Evolutionary conservation across 2,797 vertebrate genomes (phyloP).

Genomic region (Micropoecilia bifurca): DNA sequence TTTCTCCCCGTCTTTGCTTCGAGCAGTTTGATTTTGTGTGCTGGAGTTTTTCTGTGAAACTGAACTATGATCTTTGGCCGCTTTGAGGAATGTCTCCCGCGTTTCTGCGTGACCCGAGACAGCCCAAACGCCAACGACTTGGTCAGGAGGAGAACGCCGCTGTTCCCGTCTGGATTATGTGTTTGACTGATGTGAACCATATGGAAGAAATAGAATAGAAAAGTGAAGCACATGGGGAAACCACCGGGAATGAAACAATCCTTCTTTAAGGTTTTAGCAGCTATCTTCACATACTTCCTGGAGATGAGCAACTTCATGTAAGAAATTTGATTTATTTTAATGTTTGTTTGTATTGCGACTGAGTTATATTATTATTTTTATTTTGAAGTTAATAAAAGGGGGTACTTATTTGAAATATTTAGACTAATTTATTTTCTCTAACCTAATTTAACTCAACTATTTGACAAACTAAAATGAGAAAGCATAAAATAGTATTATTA

Average conservation of each 20-base stretch:
- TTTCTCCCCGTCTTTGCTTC: slow-evolving; percentile 39
- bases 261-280: slow-evolving; percentile 91
- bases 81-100: slow-evolving; percentile 73
- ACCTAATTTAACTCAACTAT: not conserved
- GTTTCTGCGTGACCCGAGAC: slow-evolving; percentile 64
- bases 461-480: not conserved
- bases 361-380: not conserved
- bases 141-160: slow-evolving; percentile 58
- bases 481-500: not conserved
- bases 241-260: slow-evolving; percentile 94
- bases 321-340: slow-evolving; percentile 46
- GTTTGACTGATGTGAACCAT: slow-evolving; percentile 74
- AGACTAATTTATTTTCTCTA: not conserved
- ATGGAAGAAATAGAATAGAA: slow-evolving; percentile 79
- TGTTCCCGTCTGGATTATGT: slow-evolving; percentile 72
- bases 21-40: slow-evolving; percentile 40
- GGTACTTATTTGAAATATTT: not conserved
- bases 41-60: slow-evolving; percentile 66
- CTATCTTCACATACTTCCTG: slow-evolving; percentile 92
- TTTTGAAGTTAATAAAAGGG: not conserved
- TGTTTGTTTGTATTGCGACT: not conserved
- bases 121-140: slow-evolving; percentile 57
- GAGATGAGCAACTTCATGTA: slow-evolving; percentile 95
- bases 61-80: slow-evolving; percentile 73
- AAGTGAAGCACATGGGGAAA: slow-evolving; percentile 83